A percentile compares a stretch with the other conserved stretches of the same genome.
These are phyloP conservation scores for Aspidapion aeneum DNA, from an alignment of 2,888 invertebrate genomes.

Conservation along the genomic window DNA sequence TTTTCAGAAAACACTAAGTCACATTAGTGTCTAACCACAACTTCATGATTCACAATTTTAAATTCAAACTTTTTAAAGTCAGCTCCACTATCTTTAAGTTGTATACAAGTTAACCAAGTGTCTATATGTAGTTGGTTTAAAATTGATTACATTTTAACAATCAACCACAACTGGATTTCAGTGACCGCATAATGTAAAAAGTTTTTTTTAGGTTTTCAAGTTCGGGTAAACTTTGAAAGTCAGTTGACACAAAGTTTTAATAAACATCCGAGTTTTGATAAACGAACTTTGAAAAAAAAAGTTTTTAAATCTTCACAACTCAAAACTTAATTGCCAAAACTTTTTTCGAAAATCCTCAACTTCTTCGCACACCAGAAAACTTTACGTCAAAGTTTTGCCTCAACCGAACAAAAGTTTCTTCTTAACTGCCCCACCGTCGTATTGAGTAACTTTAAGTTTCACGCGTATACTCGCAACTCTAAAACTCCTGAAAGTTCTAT, in stretches of 20 bases:
- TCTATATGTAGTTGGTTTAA: no score
- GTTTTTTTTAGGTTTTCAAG: no score
- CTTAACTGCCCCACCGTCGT: neutral
- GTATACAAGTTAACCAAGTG: no score
- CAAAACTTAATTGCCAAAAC: slow-evolving; percentile 1
- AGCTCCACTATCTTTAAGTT: no score
- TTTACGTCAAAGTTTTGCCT: neutral
- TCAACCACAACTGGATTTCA: no score
- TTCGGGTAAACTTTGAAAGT: neutral
- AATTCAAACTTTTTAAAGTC: no score
- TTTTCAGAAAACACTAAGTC: neutral
- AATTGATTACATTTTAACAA: no score
- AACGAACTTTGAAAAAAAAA: slow-evolving; percentile 5
- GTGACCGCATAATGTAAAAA: no score
- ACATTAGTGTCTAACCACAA: neutral
- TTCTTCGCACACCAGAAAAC: slow-evolving; percentile 9
- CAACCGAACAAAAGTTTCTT: slow-evolving; percentile 1
- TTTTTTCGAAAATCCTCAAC: slow-evolving; percentile 6
- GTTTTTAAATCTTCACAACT: slow-evolving; percentile 2
- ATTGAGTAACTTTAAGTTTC: slow-evolving; percentile 4
- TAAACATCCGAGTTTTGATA: neutral
- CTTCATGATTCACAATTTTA: neutral
- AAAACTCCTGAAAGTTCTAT: no score
- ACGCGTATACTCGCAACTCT: neutral
- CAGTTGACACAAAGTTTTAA: slow-evolving; percentile 9